Base-by-base conservation (phyloP, 1,140 invertebrate species). In the Solenopsis fugax region DNA sequence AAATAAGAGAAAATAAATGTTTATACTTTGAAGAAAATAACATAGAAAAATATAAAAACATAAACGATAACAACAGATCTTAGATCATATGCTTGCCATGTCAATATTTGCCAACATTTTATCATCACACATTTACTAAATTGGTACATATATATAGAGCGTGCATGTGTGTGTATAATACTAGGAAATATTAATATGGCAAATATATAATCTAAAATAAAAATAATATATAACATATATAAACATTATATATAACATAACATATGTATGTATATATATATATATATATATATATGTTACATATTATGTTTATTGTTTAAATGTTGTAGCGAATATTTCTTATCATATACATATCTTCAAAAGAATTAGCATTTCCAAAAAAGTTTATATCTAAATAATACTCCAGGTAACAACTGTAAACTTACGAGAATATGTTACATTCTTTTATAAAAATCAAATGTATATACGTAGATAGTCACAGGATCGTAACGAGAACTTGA, bases 401-500 rank as follows among this genome's bases (percentile, higher is more conserved):
- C 48, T 16, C 12, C 12, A 50, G 21, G n/a, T 50, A 50, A 69
- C 50, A 50, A 5, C 48, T 65, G 5, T 18, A 64, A 37, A 6
- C 24, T 64, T 41, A 4, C 3, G n/a, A 67, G n/a, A 10, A 45
- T 21, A 6, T 24, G 21, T 2, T 5, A 50, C 7, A 1, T 69
- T 69, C 1, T 69, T 50, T 24, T 24, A 48, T 69, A 24, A 69
- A 67, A 69, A 18, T 69, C 41, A 50, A 7, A 29, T 67, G n/a
- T 45, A 4, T 7, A 16, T 24, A 48, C 48, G 21, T 48, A 69
- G 45, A 50, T 69, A 7, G 0, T 67, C 2, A n/a, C 37, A 67
- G 12, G 37, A 69, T 6, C 13, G 41, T 69, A 67, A 16, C 21
- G 5, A 69, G 41, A 4, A 50, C 7, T 69, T 45, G 3, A 45